Base-by-base conservation (phyloP, 1,140 invertebrate genomes). In the Oncopeltus fasciatus region DNA sequence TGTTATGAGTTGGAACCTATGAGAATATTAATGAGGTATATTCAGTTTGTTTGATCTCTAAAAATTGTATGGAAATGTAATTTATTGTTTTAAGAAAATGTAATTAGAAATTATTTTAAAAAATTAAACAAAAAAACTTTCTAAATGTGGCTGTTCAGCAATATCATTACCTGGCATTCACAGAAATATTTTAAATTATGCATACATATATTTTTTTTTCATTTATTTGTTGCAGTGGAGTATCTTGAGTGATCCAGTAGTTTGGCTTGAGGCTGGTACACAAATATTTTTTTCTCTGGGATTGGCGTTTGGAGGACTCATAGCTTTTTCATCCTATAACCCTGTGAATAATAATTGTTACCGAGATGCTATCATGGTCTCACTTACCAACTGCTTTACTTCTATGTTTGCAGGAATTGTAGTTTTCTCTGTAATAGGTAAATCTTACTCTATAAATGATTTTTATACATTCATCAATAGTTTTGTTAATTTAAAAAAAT, bases 341-440 rank as follows among this genome's bases (percentile, higher is more conserved):
- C 90, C 91, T 18, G 89, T 95, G 0, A 92, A 95, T 69, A 97
- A 96, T 74, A 95, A 97, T 74, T 95, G 91, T 71, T 94, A 90
- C 70, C 77, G 91, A 66, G 96, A 99, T 74, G 92, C 93, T 0
- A 83, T 98, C 5, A 84, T 93, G 72, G 91, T 98, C 16, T 95
- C 92, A 14, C 74, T 96, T 43, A 92, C 92, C 2, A 98, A 99
- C 72, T 94, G 93, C 69, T 83, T 87, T 62, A 98, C 96, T 0
- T 97, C 94, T 11, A 87, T 99, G 83, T 98, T 98, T 72, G 95
- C 95, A 60, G 95, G 94, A 0, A 90, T 98, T 61, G 95, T 98
- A 1, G 93, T 98, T 14, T 99, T 99, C 71, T 93, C 93, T 0
- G 90, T 98, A 18, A 91, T 99, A 61, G 96, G 95, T 82, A 56